Evolutionary conservation across 2,888 invertebrate species (phyloP), one percentile per base, ranked within the genome.

Genomic region (Hemistola chrysoprasaria): DNA sequence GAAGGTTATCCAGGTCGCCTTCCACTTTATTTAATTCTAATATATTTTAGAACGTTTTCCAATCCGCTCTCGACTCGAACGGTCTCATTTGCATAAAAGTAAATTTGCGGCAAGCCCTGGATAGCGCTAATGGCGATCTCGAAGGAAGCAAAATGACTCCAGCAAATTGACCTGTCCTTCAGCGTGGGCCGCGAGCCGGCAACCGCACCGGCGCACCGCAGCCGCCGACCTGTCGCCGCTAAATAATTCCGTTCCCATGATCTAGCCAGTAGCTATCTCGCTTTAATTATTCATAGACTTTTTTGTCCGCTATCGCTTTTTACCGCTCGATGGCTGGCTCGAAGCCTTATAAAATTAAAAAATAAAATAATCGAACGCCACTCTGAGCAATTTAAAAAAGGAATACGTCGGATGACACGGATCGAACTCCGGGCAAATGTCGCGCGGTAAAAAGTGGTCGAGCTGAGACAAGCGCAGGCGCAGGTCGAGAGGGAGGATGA

Each of bases 341-440:
- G 81, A 77, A 78, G 82, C 79, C 80, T 75, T 84, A 85, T 82
- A 84, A 85, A 84, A 85, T 83, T 78, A 78, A 84, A 86, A 82
- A 82, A 78, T 69, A 80, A 84, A 80, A 78, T 78, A 83, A 83
- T 79, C 78, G 78, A 83, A 75, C 71, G 65, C 59, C 48, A 44
- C 48, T 50, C 74, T 77, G 76, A 78, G 84, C 83, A 86, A 84
- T 86, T 86, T 81, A 81, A 86, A 87, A 88, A 86, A 88, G 85
- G 83, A 86, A 85, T 85, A 86, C 80, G 87, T 84, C 85, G 81
- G 84, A 86, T 87, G 88, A 88, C 88, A 88, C 83, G 87, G 87
- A 85, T 86, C 87, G 88, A 88, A 88, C 88, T 87, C 88, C 82
- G 87, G 88, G 88, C 87, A 87, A 88, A 88, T 88, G 88, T 87